These are phyloP conservation scores for Psettodes erumei DNA, from an alignment of 2,113 vertebrate genomes.

Conservation along the genomic window DNA sequence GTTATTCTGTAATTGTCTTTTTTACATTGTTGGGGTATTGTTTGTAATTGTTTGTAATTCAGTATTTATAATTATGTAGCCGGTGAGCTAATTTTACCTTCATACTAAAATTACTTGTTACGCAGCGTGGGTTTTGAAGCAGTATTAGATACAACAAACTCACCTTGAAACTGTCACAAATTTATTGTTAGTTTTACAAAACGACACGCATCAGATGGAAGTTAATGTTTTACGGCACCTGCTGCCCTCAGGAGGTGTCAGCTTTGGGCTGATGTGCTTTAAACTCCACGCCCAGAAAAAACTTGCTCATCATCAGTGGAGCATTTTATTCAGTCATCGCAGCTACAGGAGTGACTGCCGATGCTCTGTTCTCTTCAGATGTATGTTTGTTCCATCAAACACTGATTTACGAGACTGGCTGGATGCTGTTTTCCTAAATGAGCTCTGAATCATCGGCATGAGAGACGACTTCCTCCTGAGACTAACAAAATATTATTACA, in stretches of 20 bases:
- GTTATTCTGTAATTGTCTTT: no score
- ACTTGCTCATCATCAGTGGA: constrained; percentile 60
- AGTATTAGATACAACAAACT: not conserved
- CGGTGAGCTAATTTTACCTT: not conserved
- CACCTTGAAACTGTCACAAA: no score
- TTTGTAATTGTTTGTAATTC: no score
- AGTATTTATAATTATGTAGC: no score
- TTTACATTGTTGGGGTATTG: not conserved
- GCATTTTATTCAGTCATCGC: constrained; percentile 64
- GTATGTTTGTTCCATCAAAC: constrained; percentile 80
- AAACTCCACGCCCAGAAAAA: constrained; percentile 27
- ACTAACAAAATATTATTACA: constrained; percentile 76
- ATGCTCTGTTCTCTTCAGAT: constrained; percentile 48
- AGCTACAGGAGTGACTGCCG: constrained; percentile 25
- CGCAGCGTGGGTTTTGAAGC: not conserved
- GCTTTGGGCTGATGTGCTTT: constrained; percentile 17
- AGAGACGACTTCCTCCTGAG: constrained; percentile 74
- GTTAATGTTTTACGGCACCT: constrained; percentile 12
- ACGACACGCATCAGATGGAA: no score
- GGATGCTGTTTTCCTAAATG: constrained; percentile 63
- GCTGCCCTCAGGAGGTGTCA: constrained; percentile 25
- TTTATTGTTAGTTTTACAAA: no score
- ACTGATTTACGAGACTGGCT: constrained; percentile 73
- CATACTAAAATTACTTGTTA: not conserved
- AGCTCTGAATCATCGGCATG: constrained; percentile 72